Base-by-base conservation (phyloP, 2,113 vertebrate genomes). In the Mionectes macconnelli region DNA sequence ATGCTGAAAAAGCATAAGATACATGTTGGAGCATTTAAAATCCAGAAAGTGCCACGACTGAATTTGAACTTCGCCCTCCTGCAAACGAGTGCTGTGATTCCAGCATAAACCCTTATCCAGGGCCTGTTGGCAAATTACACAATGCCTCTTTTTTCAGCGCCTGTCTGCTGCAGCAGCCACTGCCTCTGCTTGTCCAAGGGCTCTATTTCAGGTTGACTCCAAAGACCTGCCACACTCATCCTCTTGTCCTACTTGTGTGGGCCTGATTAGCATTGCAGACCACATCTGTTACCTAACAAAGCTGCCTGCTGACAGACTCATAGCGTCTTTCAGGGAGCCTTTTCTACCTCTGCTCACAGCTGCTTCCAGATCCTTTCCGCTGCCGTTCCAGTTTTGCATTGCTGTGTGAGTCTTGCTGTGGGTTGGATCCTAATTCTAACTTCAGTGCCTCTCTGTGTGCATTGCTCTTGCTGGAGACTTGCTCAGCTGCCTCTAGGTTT, bases 161-260 rank as follows among this genome's bases (percentile, higher is more conserved):
- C 63, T 13, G 2, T 23, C 16, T 50, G 67, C 28, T 12, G 30
- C 64, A 21, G 66, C 50, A 47, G 28, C 49, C 12, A 14, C 28
- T 9, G 2, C 67, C 72, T 50, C 35, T 0, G 0, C 78, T 56
- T 15, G 0, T 31, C 14, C 1, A 28, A 57, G 2, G 3, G 40
- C 30, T 90, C 35, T 63, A 14, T 70, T 74, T 42, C 0, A 0
- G 28, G 55, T 6, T 42, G 37, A 5, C 55, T 83, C 59, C 5
- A 3, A 90, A 49, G 66, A 47, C 49, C 72, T 30, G 10, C 52
- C 57, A 45, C 42, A 4, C 78, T 85, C 82, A 10, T 57, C 62
- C 25, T 6, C 63, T 82, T 37, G 82, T 74, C 95, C 82, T 33
- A 1, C 78, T 57, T 87, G 80, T 72, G 88, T 87, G 86, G 92